Evolutionary conservation across 2,888 invertebrate species (phyloP), one percentile per base, ranked within the genome.

Genomic region (Monopis laevigella): DNA sequence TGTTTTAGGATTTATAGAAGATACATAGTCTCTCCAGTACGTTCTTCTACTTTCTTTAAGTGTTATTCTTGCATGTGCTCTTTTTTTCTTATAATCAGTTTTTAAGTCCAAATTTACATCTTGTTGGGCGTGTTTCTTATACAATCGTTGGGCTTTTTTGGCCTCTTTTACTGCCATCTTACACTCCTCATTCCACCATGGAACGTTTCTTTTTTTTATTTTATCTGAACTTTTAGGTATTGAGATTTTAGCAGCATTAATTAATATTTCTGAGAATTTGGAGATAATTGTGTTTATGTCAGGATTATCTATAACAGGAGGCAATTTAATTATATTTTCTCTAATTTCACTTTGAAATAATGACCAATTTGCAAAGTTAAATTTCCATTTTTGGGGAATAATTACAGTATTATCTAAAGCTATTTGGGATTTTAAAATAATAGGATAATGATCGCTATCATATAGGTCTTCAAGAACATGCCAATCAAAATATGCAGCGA

Each of bases 1-100:
- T 11, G 42, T 43, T 21, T 34, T 28, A 21, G n/a, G 36, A 19
- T 40, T 45, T 4, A 46, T 42, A 8, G 46, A 34, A 26, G 41
- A 39, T n/a, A 43, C 40, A 17, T 32, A 43, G 14, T 44, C 24
- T 40, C 40, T 36, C 42, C 43, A 42, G 12, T 29, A 35, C 18
- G n/a, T 27, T 8, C 14, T 38, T 32, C 38, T 36, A 28, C 34
- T 41, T 32, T 46, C 43, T 38, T 34, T 34, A 3, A 40, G 17
- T n/a, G 38, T n/a, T 39, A 24, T 28, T 32, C 41, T 36, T 24
- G 12, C 29, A 5, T 41, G 16, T 3, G 41, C 35, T 30, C 41
- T 41, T 16, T 42, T 40, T 17, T 40, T 39, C n/a, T 40, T 42
- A 38, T 42, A 45, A 3, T 32, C 19, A 18, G 39, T 41, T 39